These are phyloP conservation scores for Labroides dimidiatus DNA, from an alignment of 2,797 vertebrate species.

Conservation along the genomic window DNA sequence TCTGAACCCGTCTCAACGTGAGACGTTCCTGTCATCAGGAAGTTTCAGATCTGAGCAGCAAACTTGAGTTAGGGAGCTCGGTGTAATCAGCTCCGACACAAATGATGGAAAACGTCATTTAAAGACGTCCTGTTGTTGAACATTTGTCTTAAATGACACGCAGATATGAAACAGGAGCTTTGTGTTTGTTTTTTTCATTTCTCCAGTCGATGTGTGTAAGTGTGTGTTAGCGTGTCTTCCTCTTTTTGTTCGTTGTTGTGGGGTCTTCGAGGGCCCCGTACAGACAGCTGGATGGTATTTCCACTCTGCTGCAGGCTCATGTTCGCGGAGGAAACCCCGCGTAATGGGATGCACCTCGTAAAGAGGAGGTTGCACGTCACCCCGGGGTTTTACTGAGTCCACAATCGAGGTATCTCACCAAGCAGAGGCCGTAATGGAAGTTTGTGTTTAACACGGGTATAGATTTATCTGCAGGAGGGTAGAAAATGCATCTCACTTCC, in stretches of 20 bases:
- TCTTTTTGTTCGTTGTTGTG: constrained; percentile 52
- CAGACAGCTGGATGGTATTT: constrained; percentile 61
- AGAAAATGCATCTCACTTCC: too few relatives aligned
- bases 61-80: too few relatives aligned
- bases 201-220: background rate
- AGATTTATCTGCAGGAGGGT: background rate
- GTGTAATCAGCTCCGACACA: too few relatives aligned
- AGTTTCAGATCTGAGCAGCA: too few relatives aligned
- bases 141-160: too few relatives aligned
- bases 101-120: too few relatives aligned
- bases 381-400: constrained; percentile 27
- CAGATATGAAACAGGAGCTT: too few relatives aligned
- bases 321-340: constrained; percentile 63
- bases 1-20: too few relatives aligned
- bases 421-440: background rate
- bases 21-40: too few relatives aligned
- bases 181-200: too few relatives aligned
- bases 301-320: constrained; percentile 57
- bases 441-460: background rate
- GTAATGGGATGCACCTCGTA: constrained; percentile 57
- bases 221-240: constrained; percentile 7
- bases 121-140: too few relatives aligned
- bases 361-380: constrained; percentile 37
- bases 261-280: constrained; percentile 62
- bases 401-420: constrained; percentile 11